Conservation (phyloP, 2,888 invertebrate genomes). For the Drosophila seclusa region DNA sequence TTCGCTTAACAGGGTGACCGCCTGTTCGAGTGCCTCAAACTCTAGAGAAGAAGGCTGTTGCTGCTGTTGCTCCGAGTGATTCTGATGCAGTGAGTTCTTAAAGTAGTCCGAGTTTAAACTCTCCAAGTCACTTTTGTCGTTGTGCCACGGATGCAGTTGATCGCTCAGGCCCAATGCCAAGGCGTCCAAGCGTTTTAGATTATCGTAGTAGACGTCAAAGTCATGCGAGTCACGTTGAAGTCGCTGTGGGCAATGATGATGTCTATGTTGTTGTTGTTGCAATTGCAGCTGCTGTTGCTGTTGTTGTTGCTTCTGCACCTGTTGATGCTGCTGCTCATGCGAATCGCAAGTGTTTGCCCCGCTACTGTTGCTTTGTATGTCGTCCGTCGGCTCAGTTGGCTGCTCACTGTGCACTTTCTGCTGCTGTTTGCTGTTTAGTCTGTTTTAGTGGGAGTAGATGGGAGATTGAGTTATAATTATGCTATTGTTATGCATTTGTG, state of each 20-base stretch:
- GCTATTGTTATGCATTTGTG: conserved; percentile 65
- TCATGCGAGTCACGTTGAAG: conserved; percentile 72
- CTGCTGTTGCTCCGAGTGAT: conserved; percentile 66
- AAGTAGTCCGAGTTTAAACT: conserved; percentile 85
- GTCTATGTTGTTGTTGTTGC: conserved; percentile 32
- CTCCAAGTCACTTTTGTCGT: conserved; percentile 85
- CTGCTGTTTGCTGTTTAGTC: conserved; percentile 64
- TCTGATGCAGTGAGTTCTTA: conserved; percentile 84
- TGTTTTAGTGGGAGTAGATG: conserved; percentile 33
- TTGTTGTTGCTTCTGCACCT: conserved; percentile 38
- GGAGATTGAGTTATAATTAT: conserved; percentile 48
- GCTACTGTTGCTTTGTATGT: conserved; percentile 69
- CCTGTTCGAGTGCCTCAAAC: conserved; percentile 75
- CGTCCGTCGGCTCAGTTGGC: conserved; percentile 50
- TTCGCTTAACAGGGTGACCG: conserved; percentile 70
- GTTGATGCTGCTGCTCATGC: conserved; percentile 74
- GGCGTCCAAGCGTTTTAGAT: conserved; percentile 84
- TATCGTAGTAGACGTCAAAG: conserved; percentile 84
- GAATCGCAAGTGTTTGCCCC: conserved; percentile 77
- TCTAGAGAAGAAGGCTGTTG: conserved; percentile 69
- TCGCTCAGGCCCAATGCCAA: conserved; percentile 73
- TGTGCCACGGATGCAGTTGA: conserved; percentile 84
- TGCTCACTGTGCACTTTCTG: conserved; percentile 45
- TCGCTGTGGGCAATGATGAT: conserved; percentile 41
- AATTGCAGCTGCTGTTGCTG: conserved; percentile 39